A percentile compares a stretch with the other conserved stretches of the same genome.
Conservation (phyloP, 2,888 invertebrate genomes). For the Lasius fuliginosus region DNA sequence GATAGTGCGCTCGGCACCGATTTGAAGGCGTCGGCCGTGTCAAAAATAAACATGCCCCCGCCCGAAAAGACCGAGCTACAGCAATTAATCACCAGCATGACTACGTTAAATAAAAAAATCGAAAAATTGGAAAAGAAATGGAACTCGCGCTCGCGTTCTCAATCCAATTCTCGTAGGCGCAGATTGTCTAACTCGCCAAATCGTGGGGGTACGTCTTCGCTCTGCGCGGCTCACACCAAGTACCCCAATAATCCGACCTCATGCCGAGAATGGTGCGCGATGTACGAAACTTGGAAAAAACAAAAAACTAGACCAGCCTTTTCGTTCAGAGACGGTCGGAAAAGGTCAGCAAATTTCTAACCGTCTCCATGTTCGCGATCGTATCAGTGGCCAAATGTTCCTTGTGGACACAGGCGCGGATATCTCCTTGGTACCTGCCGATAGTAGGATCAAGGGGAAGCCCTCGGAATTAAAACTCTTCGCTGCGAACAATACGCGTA, state of each 20-base stretch:
- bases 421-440: too few species aligned
- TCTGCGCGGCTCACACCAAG: background rate
- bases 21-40: background rate
- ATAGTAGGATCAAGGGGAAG: too few species aligned
- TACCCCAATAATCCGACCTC: background rate
- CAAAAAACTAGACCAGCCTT: too few species aligned
- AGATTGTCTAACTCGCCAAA: background rate
- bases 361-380: too few species aligned
- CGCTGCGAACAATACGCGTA: too few species aligned
- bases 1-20: background rate
- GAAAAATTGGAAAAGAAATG: background rate
- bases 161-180: background rate
- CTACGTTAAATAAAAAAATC: background rate
- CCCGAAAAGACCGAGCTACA: background rate
- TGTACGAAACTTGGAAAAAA: background rate
- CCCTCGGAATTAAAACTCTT: too few species aligned
- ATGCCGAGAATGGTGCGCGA: background rate
- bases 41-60: background rate
- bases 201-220: background rate
- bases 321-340: too few species aligned
- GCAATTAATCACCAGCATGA: background rate
- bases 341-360: too few species aligned
- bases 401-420: too few species aligned
- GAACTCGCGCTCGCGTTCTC: background rate
- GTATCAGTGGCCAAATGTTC: too few species aligned